A percentile compares a stretch with the other conserved stretches of the same genome.
Conservation (phyloP, 2,113 vertebrate species). For the Psittacara wagleri region DNA sequence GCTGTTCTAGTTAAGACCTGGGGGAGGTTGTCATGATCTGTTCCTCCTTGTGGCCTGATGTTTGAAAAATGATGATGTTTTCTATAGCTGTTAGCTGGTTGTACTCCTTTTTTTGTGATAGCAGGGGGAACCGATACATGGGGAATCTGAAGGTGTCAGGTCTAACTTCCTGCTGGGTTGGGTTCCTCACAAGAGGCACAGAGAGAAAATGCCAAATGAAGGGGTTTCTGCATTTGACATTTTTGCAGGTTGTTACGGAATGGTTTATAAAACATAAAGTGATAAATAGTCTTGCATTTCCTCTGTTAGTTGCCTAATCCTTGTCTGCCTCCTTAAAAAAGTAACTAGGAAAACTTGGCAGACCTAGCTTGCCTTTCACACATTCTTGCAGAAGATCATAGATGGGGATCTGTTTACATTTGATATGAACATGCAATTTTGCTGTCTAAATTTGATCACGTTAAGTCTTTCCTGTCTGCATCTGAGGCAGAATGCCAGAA, state of each 20-base stretch:
- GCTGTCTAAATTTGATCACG: neutral
- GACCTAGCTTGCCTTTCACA: neutral
- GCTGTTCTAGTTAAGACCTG: neutral
- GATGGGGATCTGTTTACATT: neutral
- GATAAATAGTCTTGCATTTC: constrained; percentile 20
- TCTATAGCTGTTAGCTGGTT: neutral
- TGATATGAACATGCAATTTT: neutral
- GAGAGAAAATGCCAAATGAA: neutral
- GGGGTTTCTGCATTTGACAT: neutral
- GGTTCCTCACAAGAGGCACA: neutral
- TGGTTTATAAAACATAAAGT: constrained; percentile 20
- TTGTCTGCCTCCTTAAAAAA: neutral
- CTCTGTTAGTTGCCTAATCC: neutral
- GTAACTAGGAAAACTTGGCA: neutral
- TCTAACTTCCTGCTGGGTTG: neutral
- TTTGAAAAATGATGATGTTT: neutral
- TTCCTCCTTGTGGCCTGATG: neutral
- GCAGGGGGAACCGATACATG: neutral
- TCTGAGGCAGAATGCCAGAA: neutral
- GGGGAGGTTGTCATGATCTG: neutral
- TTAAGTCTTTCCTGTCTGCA: neutral
- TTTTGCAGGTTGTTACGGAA: neutral
- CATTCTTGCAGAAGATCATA: neutral
- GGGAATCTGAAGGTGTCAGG: neutral
- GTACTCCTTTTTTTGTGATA: neutral